Base-by-base conservation (phyloP, 1,140 invertebrate species). In the Pseudomyrmex flavicornis region DNA sequence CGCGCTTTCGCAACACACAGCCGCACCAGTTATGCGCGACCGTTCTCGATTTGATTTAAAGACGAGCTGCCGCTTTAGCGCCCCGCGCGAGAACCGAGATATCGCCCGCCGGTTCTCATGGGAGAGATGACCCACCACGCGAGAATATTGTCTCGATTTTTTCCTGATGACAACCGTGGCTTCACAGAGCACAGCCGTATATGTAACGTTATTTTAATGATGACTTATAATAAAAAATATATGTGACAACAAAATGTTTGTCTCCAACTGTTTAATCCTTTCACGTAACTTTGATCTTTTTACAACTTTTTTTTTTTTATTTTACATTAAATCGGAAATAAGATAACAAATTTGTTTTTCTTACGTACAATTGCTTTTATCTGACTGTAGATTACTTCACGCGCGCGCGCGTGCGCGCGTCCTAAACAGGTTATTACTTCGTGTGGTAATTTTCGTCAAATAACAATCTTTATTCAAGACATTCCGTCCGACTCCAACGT, bases 1-100 rank as follows among this genome's bases (percentile, higher is more conserved):
- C 72, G 48, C 77, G 83, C 70, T 87, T 52, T 80, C 61, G 65
- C 65, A 73, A 75, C 85, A 84, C 85, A 84, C 61, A 74, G 76
- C 72, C 68, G 65, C 22, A 82, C 75, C 75, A 70, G 54, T 68
- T 75, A 70, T 73, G 66, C 75, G 56, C 63, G 72, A 48, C 59
- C 62, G 68, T 48, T 79, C 63, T 70, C 76, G 35, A 82, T 73
- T 70, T 72, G 58, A 82, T 85, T 83, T 85, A 84, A 83, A 82
- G 84, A 74, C 79, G 82, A 83, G 72, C 82, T 77, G 46, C 44
- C 62, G 62, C 52, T 76, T 48, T 72, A 80, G 3, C 54, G 76
- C 54, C 10, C n/a, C 44, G 54, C 76, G 35, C 65, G 52, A 7
- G n/a, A 50, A 79, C 15, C 44, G 79, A 82, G 59, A 82, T 62